phyloP scores from a whole-genome alignment of 2,113 vertebrate genomes.

The Lasiurus borealis region DNA sequence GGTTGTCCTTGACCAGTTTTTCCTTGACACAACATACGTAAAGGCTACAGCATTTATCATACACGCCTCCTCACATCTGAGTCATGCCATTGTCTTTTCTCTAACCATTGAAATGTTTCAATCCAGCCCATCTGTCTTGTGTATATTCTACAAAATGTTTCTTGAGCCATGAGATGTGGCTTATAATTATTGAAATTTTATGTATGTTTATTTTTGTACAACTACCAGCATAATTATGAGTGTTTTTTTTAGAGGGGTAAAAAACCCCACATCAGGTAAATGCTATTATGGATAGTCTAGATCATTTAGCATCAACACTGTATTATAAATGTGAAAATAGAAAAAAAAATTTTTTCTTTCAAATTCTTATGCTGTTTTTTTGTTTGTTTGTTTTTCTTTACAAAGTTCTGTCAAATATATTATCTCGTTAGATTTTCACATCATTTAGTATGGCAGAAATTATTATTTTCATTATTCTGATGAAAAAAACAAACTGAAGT shows the following conservation, averaged over 20 bases:
- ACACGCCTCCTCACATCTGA: neutral
- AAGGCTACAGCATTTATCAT: neutral
- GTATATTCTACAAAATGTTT: neutral
- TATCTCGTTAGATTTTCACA: neutral
- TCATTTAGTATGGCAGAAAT: neutral
- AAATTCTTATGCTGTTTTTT: neutral
- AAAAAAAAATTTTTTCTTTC: neutral
- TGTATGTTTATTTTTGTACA: neutral
- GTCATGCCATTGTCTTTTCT: slow-evolving; percentile 47
- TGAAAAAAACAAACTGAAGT: slow-evolving; percentile 8
- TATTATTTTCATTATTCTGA: slow-evolving; percentile 26
- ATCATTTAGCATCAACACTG: neutral
- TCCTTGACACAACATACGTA: slow-evolving; percentile 54
- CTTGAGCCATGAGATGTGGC: neutral
- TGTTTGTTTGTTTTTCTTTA: neutral
- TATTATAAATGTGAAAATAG: neutral
- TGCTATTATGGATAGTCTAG: neutral
- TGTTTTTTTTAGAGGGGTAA: neutral
- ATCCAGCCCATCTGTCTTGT: neutral
- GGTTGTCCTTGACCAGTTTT: slow-evolving; percentile 76
- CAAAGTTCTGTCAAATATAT: neutral
- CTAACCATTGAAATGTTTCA: neutral
- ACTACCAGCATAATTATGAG: neutral
- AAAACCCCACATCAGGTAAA: neutral
- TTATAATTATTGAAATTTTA: neutral